A percentile compares a stretch with the other conserved stretches of the same genome.
phyloP scores from a whole-genome alignment of 2,113 vertebrate species.

The Climacteris rufus region DNA sequence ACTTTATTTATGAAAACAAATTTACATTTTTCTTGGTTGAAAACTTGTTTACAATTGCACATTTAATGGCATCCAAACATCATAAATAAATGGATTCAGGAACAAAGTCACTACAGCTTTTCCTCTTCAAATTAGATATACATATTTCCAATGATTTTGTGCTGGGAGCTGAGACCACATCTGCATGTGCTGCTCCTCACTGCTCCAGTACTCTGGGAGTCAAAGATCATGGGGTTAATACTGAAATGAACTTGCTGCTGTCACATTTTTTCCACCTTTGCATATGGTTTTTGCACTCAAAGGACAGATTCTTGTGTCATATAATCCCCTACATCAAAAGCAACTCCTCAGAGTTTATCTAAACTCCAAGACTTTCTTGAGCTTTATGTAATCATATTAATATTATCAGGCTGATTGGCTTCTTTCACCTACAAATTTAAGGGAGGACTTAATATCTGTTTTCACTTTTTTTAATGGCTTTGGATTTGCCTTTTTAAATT shows the following conservation, averaged over 20 bases:
- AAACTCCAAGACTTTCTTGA: background rate
- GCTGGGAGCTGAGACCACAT: background rate
- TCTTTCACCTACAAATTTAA: background rate
- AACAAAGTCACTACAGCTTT: background rate
- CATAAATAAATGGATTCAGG: background rate
- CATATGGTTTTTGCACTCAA: background rate
- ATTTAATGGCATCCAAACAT: background rate
- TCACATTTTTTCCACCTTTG: background rate
- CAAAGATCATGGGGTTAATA: background rate
- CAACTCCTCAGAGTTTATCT: background rate
- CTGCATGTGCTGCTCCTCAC: accelerated
- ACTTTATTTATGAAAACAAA: background rate
- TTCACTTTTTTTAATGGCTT: background rate
- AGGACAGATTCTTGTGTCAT: background rate
- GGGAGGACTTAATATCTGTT: background rate
- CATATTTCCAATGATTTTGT: background rate
- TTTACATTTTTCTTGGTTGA: background rate
- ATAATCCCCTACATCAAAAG: background rate
- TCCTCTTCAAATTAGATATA: background rate
- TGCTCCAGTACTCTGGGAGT: background rate
- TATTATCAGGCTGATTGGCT: background rate
- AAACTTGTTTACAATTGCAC: background rate
- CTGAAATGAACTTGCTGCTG: background rate
- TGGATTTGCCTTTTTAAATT: no score
- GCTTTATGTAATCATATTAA: background rate